Conservation (phyloP, 2,797 vertebrate genomes). For the Gallinago solitaria region DNA sequence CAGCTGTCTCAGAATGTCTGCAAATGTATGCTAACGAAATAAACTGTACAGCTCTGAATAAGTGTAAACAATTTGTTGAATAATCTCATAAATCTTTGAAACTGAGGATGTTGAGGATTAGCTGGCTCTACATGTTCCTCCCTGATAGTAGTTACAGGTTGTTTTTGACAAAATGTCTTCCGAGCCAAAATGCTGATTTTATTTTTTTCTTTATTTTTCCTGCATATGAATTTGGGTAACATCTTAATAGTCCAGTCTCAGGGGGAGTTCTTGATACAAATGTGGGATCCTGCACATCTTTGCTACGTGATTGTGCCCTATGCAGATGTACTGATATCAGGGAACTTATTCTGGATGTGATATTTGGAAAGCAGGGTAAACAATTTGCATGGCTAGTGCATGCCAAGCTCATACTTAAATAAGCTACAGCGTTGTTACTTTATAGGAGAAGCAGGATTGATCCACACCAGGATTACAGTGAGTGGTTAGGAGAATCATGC, state of each 20-base stretch:
- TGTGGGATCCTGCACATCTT: background rate
- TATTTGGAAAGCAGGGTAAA: background rate
- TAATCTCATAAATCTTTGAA: background rate
- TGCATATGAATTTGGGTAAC: background rate
- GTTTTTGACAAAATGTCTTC: constrained; percentile 16
- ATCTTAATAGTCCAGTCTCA: background rate
- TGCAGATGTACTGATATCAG: background rate
- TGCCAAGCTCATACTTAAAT: background rate
- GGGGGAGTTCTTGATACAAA: background rate
- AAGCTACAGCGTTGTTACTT: background rate
- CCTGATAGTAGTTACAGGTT: background rate
- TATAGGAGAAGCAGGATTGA: background rate
- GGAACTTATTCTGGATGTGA: background rate
- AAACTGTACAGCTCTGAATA: background rate
- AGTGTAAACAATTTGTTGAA: background rate
- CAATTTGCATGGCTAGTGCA: background rate
- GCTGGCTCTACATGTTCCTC: background rate
- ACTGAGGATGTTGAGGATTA: background rate
- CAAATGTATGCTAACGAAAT: background rate
- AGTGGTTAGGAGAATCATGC: background rate
- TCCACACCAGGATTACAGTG: background rate
- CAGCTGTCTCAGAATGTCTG: background rate
- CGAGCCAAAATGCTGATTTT: background rate
- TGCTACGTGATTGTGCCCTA: background rate
- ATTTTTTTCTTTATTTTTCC: background rate